Evolutionary conservation across 2,797 vertebrate species (phyloP), one percentile per base, ranked within the genome.

Genomic region (Phrynocephalus guinanensis): DNA sequence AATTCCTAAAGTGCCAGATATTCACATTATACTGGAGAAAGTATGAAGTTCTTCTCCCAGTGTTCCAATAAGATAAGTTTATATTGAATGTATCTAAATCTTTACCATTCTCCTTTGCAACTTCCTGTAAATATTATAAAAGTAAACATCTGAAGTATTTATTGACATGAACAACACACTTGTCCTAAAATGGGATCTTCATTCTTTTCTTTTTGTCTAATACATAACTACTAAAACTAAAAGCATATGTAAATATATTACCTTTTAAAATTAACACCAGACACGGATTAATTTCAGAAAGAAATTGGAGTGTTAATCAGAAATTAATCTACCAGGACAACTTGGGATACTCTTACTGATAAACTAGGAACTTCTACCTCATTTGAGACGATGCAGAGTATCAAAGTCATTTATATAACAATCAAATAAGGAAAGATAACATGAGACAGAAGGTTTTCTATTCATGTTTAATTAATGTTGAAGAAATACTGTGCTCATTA

Each of bases 401-500:
- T 6, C 87, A 89, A 86, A 83, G 90, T 90, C 63, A 85, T 88
- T 86, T 86, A 90, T 67, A 93, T 92, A 24, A 91, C 38, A 92
- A 91, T 90, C 6, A 92, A 91, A 90, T 33, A 30, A 16, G 28
- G 5, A 86, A 91, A 91, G 30, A 93, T 92, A 93, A 93, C 67
- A 85, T 60, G 75, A 72, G 30, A 85, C 85, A 82, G 38, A 92
- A 93, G 38, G 87, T 67, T 93, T 91, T 82, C 26, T 83, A 85
- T 82, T 94, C 86, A 89, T 83, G 91, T 90, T 90, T 77, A 90
- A 93, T 91, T 75, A 79, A 71, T 89, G 80, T 85, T 92, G 77
- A 92, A 79, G 50, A 96, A 93, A 89, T 52, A 70, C 6, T 88
- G 87, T n/a, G 91, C 86, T 90, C 83, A 88, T 90, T 88, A 79